A percentile compares a stretch with the other conserved stretches of the same genome.
phyloP scores from a whole-genome alignment of 2,113 vertebrate species.

The Otus sunia region DNA sequence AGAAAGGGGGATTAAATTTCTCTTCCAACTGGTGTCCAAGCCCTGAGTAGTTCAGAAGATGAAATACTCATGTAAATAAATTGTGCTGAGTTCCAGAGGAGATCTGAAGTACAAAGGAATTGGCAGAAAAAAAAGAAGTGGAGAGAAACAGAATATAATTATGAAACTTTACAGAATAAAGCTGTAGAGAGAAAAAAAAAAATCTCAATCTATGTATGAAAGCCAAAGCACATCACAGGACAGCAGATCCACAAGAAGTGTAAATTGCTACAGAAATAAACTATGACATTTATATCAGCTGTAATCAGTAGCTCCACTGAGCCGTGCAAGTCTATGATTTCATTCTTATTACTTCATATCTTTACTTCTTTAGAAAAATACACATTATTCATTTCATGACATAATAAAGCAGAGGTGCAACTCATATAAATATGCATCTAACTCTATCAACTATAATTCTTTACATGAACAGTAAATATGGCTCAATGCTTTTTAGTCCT shows the following conservation, averaged over 20 bases:
- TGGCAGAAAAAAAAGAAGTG: conserved; percentile 15
- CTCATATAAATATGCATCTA: conserved; percentile 12
- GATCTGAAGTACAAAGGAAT: conserved; percentile 16
- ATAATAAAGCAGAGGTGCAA: conserved; percentile 10
- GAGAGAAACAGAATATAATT: neutral
- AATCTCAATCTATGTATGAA: neutral
- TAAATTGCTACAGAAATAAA: conserved; percentile 47
- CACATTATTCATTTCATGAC: conserved; percentile 43
- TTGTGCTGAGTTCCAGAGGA: conserved; percentile 20
- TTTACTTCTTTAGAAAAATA: conserved; percentile 57
- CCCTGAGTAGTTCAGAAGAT: neutral
- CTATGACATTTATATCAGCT: conserved; percentile 45
- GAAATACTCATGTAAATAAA: conserved; percentile 30
- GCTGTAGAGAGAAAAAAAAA: neutral
- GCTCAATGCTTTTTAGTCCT: neutral
- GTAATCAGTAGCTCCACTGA: conserved; percentile 59
- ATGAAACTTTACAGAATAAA: neutral
- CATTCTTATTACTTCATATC: conserved; percentile 52
- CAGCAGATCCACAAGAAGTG: conserved; percentile 3
- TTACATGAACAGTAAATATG: neutral
- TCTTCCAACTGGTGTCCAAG: conserved; percentile 14
- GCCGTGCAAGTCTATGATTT: conserved; percentile 37
- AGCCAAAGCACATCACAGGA: conserved; percentile 37
- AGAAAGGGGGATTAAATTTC: conserved; percentile 4
- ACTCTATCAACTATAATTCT: neutral